Conservation (phyloP, 2,888 invertebrate genomes). For the Byasa hedistus region DNA sequence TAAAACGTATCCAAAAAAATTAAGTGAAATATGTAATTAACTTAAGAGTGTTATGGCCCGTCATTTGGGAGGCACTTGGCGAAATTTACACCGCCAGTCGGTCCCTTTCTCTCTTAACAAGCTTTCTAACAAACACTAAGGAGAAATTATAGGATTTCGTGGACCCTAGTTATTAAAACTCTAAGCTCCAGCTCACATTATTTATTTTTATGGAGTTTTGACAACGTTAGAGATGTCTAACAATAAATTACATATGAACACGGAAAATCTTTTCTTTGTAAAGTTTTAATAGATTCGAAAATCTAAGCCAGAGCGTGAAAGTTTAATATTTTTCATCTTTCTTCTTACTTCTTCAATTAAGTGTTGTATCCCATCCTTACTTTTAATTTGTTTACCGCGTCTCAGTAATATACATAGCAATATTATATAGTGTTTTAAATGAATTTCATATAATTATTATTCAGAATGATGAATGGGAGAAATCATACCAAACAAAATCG, state of each 20-base stretch:
- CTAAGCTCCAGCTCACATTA: conserved; percentile 30
- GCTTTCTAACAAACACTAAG: conserved; percentile 70
- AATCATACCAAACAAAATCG: conserved; percentile 11
- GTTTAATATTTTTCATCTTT: no score
- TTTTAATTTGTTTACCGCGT: no score
- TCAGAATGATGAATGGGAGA: background rate
- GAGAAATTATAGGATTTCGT: conserved; percentile 59
- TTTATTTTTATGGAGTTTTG: conserved; percentile 26
- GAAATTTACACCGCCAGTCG: conserved; percentile 68
- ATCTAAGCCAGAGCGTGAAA: no score
- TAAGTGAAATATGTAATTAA: background rate
- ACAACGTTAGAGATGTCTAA: background rate
- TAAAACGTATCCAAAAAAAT: no score
- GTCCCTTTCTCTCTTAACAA: conserved; percentile 65
- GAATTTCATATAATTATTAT: no score
- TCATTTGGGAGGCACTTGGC: conserved; percentile 53
- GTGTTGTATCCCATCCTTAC: no score
- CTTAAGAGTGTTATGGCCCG: conserved; percentile 42
- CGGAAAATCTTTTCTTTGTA: no score
- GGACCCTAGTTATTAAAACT: conserved; percentile 46
- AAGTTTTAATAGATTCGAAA: no score
- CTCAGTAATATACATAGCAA: no score
- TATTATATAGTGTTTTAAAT: no score
- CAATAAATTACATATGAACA: background rate
- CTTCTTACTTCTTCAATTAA: no score